Evolutionary conservation across 2,888 invertebrate species (phyloP).

Genomic region (Glomeris marginata): DNA sequence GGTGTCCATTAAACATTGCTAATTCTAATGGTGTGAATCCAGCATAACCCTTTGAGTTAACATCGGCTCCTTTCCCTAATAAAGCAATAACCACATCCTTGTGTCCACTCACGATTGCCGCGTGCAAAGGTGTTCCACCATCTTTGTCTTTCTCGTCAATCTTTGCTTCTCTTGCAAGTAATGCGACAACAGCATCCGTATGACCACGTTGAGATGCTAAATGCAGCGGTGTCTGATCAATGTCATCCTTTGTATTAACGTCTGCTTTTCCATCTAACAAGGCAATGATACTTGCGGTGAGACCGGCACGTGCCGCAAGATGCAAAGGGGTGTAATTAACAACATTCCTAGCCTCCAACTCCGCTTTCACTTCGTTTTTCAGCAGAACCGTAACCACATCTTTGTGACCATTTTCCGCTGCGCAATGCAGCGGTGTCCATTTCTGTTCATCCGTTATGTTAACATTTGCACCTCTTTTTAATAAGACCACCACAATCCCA

Average conservation of each 20-base stretch:
- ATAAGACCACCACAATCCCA: background rate
- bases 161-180: too few species aligned
- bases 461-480: background rate
- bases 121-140: slow-evolving; percentile 4
- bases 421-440: too few species aligned
- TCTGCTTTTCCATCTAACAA: too few species aligned
- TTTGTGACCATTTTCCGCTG: slow-evolving; percentile 35
- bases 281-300: too few species aligned
- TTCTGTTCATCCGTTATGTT: background rate
- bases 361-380: slow-evolving; percentile 25
- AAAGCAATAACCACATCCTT: slow-evolving; percentile 21
- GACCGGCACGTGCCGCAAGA: background rate
- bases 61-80: slow-evolving; percentile 40
- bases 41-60: too few species aligned
- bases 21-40: too few species aligned
- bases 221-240: slow-evolving; percentile 54
- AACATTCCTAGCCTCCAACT: background rate
- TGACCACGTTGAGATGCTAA: slow-evolving; percentile 67
- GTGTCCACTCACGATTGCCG: slow-evolving; percentile 49
- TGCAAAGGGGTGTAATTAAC: background rate
- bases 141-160: too few species aligned
- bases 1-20: too few species aligned
- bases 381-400: slow-evolving; percentile 55
- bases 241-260: too few species aligned
- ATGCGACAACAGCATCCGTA: slow-evolving; percentile 51